phyloP scores from a whole-genome alignment of 2,888 invertebrate species.

The Metalampra italica region DNA sequence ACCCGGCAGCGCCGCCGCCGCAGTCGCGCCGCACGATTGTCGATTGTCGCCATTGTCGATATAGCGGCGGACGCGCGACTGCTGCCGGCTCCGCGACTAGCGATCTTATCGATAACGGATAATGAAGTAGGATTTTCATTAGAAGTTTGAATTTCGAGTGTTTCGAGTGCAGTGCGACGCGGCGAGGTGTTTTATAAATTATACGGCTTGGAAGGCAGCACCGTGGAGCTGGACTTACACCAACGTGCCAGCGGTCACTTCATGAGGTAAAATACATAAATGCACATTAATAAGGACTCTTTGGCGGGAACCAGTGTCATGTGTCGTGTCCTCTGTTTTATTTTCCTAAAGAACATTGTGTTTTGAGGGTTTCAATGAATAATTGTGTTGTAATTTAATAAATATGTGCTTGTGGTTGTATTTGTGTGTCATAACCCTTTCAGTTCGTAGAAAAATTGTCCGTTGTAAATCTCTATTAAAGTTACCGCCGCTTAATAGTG shows the following conservation, averaged over 20 bases:
- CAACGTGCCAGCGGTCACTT: slow-evolving; percentile 88
- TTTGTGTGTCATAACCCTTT: too few species aligned
- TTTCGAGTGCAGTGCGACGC: slow-evolving; percentile 47
- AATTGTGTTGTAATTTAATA: too few species aligned
- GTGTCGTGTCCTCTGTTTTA: neutral
- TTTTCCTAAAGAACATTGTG: neutral
- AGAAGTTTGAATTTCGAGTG: slow-evolving; percentile 14
- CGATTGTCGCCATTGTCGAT: slow-evolving; percentile 75
- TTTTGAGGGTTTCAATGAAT: too few species aligned
- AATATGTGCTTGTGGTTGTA: too few species aligned
- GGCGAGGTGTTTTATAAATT: slow-evolving; percentile 28
- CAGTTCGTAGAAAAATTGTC: too few species aligned
- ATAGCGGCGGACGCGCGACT: slow-evolving; percentile 59
- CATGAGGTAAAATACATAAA: slow-evolving; percentile 83
- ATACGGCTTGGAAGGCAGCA: slow-evolving; percentile 69
- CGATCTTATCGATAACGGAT: slow-evolving; percentile 44
- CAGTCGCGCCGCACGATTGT: slow-evolving; percentile 72
- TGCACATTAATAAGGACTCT: neutral
- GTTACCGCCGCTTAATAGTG: too few species aligned
- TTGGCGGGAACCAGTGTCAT: too few species aligned
- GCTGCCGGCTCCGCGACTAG: slow-evolving; percentile 54
- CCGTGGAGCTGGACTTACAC: slow-evolving; percentile 87
- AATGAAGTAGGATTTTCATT: slow-evolving; percentile 27
- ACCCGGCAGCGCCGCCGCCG: slow-evolving; percentile 67
- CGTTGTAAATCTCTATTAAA: too few species aligned